Evolutionary conservation across 2,888 invertebrate species (phyloP), one percentile per base, ranked within the genome.

Genomic region (Brachypterus glaber): DNA sequence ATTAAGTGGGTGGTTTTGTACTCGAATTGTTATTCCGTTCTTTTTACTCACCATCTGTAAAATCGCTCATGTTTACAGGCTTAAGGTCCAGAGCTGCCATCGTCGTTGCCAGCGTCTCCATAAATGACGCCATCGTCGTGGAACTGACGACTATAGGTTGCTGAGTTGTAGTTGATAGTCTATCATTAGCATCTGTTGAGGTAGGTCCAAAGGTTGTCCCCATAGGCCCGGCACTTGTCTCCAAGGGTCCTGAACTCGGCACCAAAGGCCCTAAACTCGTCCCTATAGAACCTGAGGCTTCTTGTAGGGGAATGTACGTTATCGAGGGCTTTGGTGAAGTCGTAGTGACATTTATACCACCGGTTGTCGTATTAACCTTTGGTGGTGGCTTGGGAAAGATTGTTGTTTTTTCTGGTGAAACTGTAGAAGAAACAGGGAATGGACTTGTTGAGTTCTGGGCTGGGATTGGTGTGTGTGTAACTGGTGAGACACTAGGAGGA

Each of bases 21-120:
- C 5, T 21, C 9, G 9, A 26, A 11, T 26, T 17, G 33, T 4
- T 33, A 11, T 31, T 31, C 11, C 14, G 4, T 31, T 15, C 12
- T n/a, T 8, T n/a, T 29, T 4, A 30, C 56, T 57, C 52, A 66
- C 66, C 64, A 45, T 63, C 57, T 13, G 63, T 65, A 48, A 58
- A 64, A 50, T 65, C 64, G 30, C 55, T 60, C 64, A 66, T 66
- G 49, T 65, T 65, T 14, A 62, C 54, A 12, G 54, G 50, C 24
- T 34, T 34, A 30, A 39, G 15, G 11, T 36, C 35, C 7, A 30
- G 24, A 9, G 33, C 18, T 30, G 39, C 26, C 26, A 29, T 43
- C 15, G 35, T 40, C 21, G 33, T 11, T 18, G 3, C 12, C 3
- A 21, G 11, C 8, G 37, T 11, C 8, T 14, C 15, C 24, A 16